Conservation (phyloP, 23 tunicate species). For the Halocynthia aurantium region DNA sequence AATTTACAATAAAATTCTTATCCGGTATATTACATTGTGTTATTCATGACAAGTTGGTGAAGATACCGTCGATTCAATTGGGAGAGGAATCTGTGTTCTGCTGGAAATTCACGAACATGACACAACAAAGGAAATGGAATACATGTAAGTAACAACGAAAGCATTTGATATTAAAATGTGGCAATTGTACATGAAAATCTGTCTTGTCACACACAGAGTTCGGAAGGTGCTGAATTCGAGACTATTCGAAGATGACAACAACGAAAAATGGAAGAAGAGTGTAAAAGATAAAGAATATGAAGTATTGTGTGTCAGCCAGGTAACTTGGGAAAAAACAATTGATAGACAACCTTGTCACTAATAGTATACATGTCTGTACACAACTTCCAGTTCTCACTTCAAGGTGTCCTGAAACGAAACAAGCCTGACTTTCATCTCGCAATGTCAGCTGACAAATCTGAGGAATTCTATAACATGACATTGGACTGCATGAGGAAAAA, state of each 20-base stretch:
- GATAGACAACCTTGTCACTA: no score
- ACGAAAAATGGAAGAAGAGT: slow-evolving; percentile 67
- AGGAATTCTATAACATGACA: slow-evolving; percentile 54
- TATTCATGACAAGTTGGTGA: slow-evolving; percentile 55
- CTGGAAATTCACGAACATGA: slow-evolving; percentile 83
- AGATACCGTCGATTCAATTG: slow-evolving; percentile 71
- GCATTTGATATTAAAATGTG: neutral
- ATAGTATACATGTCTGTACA: no score
- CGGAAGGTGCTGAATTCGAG: slow-evolving; percentile 65
- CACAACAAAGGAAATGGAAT: slow-evolving; percentile 77
- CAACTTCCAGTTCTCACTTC: slow-evolving; percentile 69
- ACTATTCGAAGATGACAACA: slow-evolving; percentile 78
- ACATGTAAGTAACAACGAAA: slow-evolving; percentile 33
- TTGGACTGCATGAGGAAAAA: slow-evolving; percentile 44
- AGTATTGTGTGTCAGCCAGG: slow-evolving; percentile 93
- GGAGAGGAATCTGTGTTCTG: slow-evolving; percentile 77
- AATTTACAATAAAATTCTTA: neutral
- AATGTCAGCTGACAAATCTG: slow-evolving; percentile 73
- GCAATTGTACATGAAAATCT: neutral
- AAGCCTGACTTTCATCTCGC: slow-evolving; percentile 95
- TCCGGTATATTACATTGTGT: neutral
- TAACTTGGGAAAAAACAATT: neutral
- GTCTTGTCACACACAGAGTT: slow-evolving; percentile 42
- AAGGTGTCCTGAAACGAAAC: slow-evolving; percentile 84
- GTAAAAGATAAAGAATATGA: slow-evolving; percentile 70